phyloP scores from a whole-genome alignment of 2,888 invertebrate species.

The Penaeus monodon region DNA sequence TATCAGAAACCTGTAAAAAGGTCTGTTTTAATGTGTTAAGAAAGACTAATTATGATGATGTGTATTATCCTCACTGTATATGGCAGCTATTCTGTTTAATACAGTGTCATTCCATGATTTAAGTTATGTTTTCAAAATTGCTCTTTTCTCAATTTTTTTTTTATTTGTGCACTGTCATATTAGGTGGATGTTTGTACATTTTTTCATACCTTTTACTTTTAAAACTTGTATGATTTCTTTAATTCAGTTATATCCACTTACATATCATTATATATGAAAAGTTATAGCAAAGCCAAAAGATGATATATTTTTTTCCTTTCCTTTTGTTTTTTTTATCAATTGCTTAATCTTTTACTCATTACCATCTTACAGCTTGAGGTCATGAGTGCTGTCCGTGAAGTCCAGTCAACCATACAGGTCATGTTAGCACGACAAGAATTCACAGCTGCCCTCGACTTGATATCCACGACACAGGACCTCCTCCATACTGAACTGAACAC shows the following conservation, averaged over 20 bases:
- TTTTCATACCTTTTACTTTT: too few relatives aligned
- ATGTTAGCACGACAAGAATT: conserved; percentile 87
- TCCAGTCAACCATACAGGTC: conserved; percentile 96
- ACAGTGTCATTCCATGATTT: too few relatives aligned
- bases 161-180: too few relatives aligned
- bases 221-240: too few relatives aligned
- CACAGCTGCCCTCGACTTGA: conserved; percentile 70
- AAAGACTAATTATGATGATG: not conserved
- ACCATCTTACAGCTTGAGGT: conserved; percentile 77
- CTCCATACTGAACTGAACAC: conserved; percentile 90
- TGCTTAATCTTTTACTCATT: too few relatives aligned
- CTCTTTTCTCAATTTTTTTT: too few relatives aligned
- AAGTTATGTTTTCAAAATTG: too few relatives aligned
- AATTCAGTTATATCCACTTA: too few relatives aligned
- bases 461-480: conserved; percentile 95
- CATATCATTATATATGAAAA: too few relatives aligned
- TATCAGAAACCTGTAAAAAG: conserved; percentile 51
- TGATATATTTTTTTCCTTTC: not conserved
- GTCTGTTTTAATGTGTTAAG: conserved; percentile 11
- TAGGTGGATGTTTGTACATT: too few relatives aligned
- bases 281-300: too few relatives aligned
- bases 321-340: not conserved
- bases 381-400: conserved; percentile 96
- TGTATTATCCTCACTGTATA: not conserved
- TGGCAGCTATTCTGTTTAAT: too few relatives aligned